Conservation (phyloP, 2,113 vertebrate species). For the Percopsis transmontana region DNA sequence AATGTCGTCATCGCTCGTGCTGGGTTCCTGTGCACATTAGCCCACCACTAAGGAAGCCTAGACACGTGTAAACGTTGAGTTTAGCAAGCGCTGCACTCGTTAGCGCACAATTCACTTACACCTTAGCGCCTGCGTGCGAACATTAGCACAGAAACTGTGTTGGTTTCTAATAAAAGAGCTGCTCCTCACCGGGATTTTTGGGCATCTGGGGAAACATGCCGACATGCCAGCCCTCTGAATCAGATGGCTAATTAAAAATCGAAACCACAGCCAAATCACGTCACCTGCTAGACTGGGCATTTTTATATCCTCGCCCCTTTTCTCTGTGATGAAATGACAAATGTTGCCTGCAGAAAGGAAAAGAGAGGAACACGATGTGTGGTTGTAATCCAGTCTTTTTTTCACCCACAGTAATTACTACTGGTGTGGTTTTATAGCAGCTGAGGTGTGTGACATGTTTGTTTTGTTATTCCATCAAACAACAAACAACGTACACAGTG, state of each 20-base stretch:
- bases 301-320: background rate
- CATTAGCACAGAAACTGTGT: too few relatives aligned
- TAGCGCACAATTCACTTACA: too few relatives aligned
- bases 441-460: background rate
- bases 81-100: too few relatives aligned
- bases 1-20: too few relatives aligned
- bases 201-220: background rate
- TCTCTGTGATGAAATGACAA: background rate
- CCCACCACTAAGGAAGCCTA: too few relatives aligned
- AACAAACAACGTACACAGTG: background rate
- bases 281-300: constrained; percentile 10
- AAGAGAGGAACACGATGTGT: background rate
- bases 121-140: too few relatives aligned
- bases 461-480: background rate
- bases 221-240: constrained; percentile 2
- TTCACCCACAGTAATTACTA: background rate
- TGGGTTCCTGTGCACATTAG: too few relatives aligned
- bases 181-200: background rate
- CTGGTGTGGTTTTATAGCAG: background rate
- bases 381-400: background rate
- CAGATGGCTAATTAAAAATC: constrained; percentile 16
- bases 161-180: background rate
- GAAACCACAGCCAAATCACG: background rate
- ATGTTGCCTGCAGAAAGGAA: background rate
- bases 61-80: too few relatives aligned